A percentile compares a stretch with the other conserved stretches of the same genome.
These are phyloP conservation scores for Gila robusta DNA, from an alignment of 2,797 vertebrate genomes.

Conservation along the genomic window DNA sequence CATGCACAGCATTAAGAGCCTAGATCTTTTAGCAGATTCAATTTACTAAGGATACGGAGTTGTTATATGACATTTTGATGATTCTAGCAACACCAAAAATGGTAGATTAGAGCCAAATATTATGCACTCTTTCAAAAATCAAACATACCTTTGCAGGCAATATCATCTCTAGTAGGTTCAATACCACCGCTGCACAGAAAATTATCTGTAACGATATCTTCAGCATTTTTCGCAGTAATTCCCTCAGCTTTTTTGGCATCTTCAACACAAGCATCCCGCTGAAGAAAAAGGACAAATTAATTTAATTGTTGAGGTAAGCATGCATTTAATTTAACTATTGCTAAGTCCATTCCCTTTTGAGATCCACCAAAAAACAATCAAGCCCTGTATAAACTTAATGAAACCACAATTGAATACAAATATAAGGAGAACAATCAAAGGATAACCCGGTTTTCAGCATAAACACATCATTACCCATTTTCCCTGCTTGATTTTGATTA, in stretches of 20 bases:
- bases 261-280: conserved; percentile 60
- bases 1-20: not conserved
- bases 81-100: not conserved
- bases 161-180: conserved; percentile 36
- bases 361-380: not conserved
- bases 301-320: not conserved
- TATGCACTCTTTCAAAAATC: not conserved
- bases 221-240: conserved; percentile 1
- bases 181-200: conserved; percentile 66
- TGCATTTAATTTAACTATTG: too few species aligned
- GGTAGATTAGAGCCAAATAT: not conserved
- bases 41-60: not conserved
- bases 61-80: not conserved
- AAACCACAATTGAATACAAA: not conserved
- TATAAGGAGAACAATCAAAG: not conserved
- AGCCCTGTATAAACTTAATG: not conserved
- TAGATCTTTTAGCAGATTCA: not conserved
- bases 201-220: conserved; percentile 48
- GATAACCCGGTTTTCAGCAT: not conserved
- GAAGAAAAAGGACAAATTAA: not conserved
- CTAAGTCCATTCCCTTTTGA: not conserved
- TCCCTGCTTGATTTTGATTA: conserved; percentile 50
- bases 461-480: conserved; percentile 54
- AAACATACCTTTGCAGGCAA: conserved; percentile 65
- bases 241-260: conserved; percentile 32